Evolutionary conservation across 2,113 vertebrate species (phyloP).

Genomic region (Callithrix jacchus): DNA sequence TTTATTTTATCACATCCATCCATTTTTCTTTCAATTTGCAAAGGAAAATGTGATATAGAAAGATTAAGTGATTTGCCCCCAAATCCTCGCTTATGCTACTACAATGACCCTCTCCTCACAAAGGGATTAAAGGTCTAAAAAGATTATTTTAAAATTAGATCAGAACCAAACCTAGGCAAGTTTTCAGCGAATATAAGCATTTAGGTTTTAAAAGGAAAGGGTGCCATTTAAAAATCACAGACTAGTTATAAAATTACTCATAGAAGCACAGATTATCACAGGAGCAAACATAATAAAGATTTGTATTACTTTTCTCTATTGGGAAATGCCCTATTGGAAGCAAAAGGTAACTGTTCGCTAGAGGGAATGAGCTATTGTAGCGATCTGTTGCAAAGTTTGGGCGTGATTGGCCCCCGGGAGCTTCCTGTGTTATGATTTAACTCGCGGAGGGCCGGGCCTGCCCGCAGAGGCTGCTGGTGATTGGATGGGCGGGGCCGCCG

Average conservation of each 20-base stretch:
- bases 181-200: constrained; percentile 34
- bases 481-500: constrained; percentile 47
- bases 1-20: background rate
- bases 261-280: background rate
- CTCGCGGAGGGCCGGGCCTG: constrained; percentile 71
- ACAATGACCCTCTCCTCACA: background rate
- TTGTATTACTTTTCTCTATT: background rate
- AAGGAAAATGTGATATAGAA: constrained; percentile 37
- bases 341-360: constrained; percentile 20
- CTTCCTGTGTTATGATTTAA: constrained; percentile 92
- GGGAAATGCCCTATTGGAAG: background rate
- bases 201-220: constrained; percentile 48
- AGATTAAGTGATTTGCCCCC: background rate
- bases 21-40: background rate
- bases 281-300: background rate
- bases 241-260: background rate
- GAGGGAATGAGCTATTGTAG: background rate
- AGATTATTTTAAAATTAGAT: constrained; percentile 62
- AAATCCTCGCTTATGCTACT: background rate
- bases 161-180: background rate
- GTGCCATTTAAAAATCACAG: constrained; percentile 42
- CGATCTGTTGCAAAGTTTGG: constrained; percentile 45
- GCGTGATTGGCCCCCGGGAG: constrained; percentile 83
- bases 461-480: constrained; percentile 18
- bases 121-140: constrained; percentile 31